Evolutionary conservation across 2,797 vertebrate genomes (phyloP).

Genomic region (Distichodus sexfasciatus): DNA sequence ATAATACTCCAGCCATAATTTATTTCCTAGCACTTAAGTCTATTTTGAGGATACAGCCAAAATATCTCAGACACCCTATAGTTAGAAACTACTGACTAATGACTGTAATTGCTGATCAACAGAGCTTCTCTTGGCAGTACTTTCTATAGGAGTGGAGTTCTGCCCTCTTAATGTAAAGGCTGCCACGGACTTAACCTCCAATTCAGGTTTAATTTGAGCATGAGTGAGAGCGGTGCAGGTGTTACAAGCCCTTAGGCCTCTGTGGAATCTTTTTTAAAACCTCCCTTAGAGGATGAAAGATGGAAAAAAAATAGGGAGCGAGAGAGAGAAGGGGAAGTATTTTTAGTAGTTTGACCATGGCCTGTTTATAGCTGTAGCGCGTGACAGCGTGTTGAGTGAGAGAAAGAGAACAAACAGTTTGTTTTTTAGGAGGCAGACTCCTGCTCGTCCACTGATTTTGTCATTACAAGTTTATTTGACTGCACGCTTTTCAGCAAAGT

Average conservation of each 20-base stretch:
- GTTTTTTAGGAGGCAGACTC: slow-evolving; percentile 1
- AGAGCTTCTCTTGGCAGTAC: not conserved
- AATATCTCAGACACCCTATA: too few species aligned
- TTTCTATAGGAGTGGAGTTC: not conserved
- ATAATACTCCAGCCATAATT: too few species aligned
- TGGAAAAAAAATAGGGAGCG: slow-evolving; percentile 8
- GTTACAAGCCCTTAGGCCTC: not conserved
- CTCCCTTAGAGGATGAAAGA: slow-evolving; percentile 26
- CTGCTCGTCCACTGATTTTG: not conserved
- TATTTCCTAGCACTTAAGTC: too few species aligned
- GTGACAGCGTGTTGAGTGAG: not conserved
- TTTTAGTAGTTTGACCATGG: slow-evolving; percentile 48
- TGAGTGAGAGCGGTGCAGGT: not conserved
- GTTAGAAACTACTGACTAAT: too few species aligned
- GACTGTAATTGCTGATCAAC: too few species aligned
- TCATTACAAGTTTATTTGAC: not conserved
- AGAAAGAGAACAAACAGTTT: slow-evolving; percentile 17
- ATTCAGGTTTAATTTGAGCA: not conserved
- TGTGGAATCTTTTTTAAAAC: slow-evolving; percentile 26
- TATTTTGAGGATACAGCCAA: too few species aligned
- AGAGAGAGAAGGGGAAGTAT: slow-evolving; percentile 27
- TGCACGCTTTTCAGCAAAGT: not conserved
- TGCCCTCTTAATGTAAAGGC: slow-evolving; percentile 12
- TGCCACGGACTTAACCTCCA: not conserved
- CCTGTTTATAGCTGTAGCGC: slow-evolving; percentile 21